Conservation (phyloP, 2,113 vertebrate genomes). For the Bungarus multicinctus region DNA sequence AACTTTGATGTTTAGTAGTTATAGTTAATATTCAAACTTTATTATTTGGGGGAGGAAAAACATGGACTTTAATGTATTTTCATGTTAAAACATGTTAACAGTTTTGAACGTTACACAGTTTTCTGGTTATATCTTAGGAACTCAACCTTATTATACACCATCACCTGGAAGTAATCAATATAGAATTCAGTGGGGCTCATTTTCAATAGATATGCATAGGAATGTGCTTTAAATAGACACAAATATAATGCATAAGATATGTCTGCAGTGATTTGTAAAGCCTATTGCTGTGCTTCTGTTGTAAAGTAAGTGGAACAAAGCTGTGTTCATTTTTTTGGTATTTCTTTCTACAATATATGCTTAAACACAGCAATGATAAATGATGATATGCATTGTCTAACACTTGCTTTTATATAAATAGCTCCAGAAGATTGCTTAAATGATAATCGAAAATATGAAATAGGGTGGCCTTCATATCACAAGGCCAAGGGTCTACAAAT, state of each 20-base stretch:
- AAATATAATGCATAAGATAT: conserved; percentile 53
- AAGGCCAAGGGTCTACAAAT: conserved; percentile 85
- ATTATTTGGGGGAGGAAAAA: conserved; percentile 20
- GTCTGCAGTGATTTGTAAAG: conserved; percentile 60
- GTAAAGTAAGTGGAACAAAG: conserved; percentile 54
- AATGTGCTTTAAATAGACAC: conserved; percentile 41
- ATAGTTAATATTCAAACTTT: conserved; percentile 37
- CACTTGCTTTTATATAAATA: conserved; percentile 81
- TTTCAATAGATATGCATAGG: neutral
- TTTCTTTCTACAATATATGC: conserved; percentile 64
- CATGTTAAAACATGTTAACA: conserved; percentile 36
- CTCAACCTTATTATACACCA: conserved; percentile 6
- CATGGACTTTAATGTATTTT: conserved; percentile 47
- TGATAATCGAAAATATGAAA: conserved; percentile 85
- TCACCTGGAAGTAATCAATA: neutral
- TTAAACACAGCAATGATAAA: conserved; percentile 75
- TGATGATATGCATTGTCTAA: conserved; percentile 78
- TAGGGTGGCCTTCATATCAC: conserved; percentile 80
- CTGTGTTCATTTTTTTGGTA: conserved; percentile 38
- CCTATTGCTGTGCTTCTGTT: conserved; percentile 50
- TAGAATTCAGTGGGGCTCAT: neutral
- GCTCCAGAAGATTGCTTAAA: conserved; percentile 80
- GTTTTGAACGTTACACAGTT: conserved; percentile 26
- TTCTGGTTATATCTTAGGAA: conserved; percentile 52
- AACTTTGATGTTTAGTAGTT: conserved; percentile 1